Conservation (phyloP, 2,888 invertebrate species). For the Leptopilina drosophilae region DNA sequence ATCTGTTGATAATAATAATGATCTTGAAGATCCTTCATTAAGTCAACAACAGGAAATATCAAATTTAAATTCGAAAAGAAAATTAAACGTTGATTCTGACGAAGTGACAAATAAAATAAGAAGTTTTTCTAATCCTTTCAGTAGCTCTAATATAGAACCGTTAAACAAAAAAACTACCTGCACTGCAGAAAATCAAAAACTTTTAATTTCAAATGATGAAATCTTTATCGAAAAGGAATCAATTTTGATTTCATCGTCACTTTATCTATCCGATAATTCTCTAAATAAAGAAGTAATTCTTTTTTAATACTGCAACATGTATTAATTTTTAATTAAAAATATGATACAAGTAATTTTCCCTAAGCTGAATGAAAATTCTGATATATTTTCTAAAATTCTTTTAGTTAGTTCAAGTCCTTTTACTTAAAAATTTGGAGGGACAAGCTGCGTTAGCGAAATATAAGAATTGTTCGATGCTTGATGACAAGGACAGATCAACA, state of each 20-base stretch:
- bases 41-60: too few species aligned
- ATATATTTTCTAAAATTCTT: not conserved
- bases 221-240: not conserved
- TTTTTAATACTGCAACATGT: too few species aligned
- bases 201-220: not conserved
- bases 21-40: not conserved
- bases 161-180: too few species aligned
- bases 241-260: not conserved
- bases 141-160: too few species aligned
- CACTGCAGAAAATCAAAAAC: not conserved
- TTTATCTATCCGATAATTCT: not conserved
- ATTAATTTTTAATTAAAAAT: too few species aligned
- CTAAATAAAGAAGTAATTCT: not conserved
- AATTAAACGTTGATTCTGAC: too few species aligned
- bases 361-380: not conserved
- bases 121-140: not conserved
- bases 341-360: too few species aligned
- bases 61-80: too few species aligned
- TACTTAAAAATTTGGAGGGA: slow-evolving; percentile 39
- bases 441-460: slow-evolving; percentile 39
- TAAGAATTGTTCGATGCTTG: slow-evolving; percentile 9
- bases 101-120: not conserved
- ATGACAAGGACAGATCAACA: slow-evolving; percentile 34
- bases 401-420: not conserved
- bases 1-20: not conserved